A percentile compares a stretch with the other conserved stretches of the same genome.
These are phyloP conservation scores for Ryuthela nishihirai DNA, from an alignment of 2,888 invertebrate genomes.

Conservation along the genomic window DNA sequence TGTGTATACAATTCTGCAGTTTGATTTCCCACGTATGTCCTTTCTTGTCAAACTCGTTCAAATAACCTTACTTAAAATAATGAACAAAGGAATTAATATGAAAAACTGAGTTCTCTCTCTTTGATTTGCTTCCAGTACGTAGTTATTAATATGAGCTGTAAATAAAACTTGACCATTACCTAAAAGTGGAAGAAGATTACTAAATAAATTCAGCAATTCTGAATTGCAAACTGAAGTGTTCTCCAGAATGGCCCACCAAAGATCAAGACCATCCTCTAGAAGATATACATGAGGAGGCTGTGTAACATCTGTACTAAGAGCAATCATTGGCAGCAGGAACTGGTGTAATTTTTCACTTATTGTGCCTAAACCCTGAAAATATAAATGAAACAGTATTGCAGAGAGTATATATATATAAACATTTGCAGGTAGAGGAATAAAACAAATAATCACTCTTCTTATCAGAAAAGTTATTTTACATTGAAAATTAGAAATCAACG, in stretches of 20 bases:
- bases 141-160: no score
- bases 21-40: no score
- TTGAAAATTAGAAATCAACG: not conserved
- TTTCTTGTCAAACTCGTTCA: no score
- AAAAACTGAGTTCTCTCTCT: no score
- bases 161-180: slow-evolving; percentile 60
- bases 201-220: slow-evolving; percentile 64
- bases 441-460: not conserved
- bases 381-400: not conserved
- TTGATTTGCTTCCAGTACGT: no score
- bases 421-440: not conserved
- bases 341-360: slow-evolving; percentile 54
- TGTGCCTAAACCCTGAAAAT: slow-evolving; percentile 55
- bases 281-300: slow-evolving; percentile 81
- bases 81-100: no score
- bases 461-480: not conserved
- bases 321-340: slow-evolving; percentile 62
- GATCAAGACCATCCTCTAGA: slow-evolving; percentile 83
- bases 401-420: not conserved
- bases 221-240: slow-evolving; percentile 59
- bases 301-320: slow-evolving; percentile 69
- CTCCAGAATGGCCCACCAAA: slow-evolving; percentile 82
- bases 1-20: no score
- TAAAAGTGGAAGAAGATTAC: slow-evolving; percentile 68
- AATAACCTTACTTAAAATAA: no score